These are phyloP conservation scores for Sebastes miniatus DNA, from an alignment of 2,797 vertebrate genomes.

Conservation along the genomic window DNA sequence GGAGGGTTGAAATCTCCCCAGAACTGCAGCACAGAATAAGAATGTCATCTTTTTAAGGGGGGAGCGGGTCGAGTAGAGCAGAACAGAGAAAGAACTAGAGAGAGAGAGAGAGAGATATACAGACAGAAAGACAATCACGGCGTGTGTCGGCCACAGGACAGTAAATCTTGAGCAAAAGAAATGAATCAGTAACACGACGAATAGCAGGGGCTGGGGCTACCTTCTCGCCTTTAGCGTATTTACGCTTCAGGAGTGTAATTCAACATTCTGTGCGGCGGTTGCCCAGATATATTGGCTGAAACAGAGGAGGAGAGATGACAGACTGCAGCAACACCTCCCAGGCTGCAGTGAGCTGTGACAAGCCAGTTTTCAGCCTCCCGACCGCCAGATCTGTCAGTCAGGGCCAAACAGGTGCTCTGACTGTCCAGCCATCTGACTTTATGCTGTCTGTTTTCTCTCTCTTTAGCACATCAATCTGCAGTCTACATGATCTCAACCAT, in stretches of 20 bases:
- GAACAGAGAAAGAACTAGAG: constrained; percentile 1
- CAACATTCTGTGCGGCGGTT: constrained; percentile 39
- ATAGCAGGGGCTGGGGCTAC: constrained; percentile 14
- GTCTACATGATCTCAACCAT: not conserved
- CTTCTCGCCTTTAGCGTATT: constrained; percentile 41
- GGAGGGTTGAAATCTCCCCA: constrained; percentile 35
- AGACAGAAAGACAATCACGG: constrained; percentile 3
- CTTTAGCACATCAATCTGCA: constrained; percentile 7
- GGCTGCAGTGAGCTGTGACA: constrained; percentile 33
- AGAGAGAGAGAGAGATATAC: not conserved
- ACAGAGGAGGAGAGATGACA: constrained; percentile 43
- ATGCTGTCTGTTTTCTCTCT: not conserved
- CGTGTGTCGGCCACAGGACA: constrained; percentile 26
- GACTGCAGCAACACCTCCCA: constrained; percentile 25
- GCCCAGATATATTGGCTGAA: constrained; percentile 46
- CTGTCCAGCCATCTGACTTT: not conserved
- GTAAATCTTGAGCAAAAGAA: constrained; percentile 27
- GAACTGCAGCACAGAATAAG: constrained; percentile 41
- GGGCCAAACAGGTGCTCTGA: constrained; percentile 29
- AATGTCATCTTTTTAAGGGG: constrained; percentile 42
- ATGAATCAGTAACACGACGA: constrained; percentile 32
- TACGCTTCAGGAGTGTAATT: constrained; percentile 44
- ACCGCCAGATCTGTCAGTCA: constrained; percentile 27
- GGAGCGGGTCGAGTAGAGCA: not conserved
- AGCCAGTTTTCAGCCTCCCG: constrained; percentile 7